phyloP scores from a whole-genome alignment of 35 echinoderm and acorn worm species.

The Heliocidaris tuberculata region DNA sequence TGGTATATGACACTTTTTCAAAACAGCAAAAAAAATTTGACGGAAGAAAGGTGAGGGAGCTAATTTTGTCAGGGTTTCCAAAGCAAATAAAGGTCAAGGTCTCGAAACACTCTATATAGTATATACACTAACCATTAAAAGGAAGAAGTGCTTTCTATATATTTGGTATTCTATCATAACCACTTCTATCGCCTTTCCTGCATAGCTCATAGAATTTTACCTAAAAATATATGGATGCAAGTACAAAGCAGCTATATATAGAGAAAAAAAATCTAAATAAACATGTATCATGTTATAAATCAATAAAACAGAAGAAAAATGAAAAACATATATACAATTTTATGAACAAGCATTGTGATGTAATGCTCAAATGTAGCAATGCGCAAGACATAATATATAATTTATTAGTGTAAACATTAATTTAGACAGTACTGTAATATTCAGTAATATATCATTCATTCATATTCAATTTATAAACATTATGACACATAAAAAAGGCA shows the following conservation, averaged over 20 bases:
- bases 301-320: background rate
- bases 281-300: background rate
- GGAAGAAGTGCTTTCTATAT: background rate
- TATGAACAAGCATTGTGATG: background rate
- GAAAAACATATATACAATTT: background rate
- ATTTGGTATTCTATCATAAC: background rate
- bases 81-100: background rate
- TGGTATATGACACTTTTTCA: background rate
- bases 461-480: background rate
- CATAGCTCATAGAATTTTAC: background rate
- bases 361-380: slow-evolving; percentile 11
- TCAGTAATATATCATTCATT: slow-evolving; percentile 22
- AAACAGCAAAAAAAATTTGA: too few species aligned
- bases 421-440: slow-evolving; percentile 25
- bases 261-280: background rate
- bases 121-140: background rate
- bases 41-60: background rate
- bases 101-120: background rate
- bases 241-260: background rate
- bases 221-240: background rate
- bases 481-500: slow-evolving; percentile 26
- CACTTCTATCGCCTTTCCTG: background rate
- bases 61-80: background rate
- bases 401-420: slow-evolving; percentile 37
- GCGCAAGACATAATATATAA: slow-evolving; percentile 32